Conservation (phyloP, 2,113 vertebrate genomes). For the Eulemur rufifrons region DNA sequence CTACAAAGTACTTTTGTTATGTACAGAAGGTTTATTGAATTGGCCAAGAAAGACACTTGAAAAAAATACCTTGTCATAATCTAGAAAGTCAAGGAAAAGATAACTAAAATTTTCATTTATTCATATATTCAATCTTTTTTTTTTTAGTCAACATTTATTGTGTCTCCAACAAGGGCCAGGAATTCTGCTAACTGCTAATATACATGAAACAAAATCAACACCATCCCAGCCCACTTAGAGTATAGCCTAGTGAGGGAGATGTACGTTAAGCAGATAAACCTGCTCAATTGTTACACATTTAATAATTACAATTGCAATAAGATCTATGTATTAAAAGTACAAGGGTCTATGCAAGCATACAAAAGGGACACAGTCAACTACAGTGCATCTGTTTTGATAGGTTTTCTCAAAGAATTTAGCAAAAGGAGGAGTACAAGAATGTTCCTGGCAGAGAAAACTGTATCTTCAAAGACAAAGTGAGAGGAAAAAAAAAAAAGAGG, state of each 20-base stretch:
- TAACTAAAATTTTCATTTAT: neutral
- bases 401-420: constrained; percentile 6
- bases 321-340: neutral
- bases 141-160: neutral
- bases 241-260: neutral
- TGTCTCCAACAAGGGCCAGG: neutral
- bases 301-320: neutral
- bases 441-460: constrained; percentile 25
- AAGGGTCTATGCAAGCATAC: neutral
- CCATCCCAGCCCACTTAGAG: neutral
- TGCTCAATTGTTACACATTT: neutral
- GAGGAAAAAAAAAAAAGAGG: neutral
- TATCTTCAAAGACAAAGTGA: constrained; percentile 48
- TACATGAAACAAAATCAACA: neutral
- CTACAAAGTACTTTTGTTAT: neutral
- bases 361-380: neutral
- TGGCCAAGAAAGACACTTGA: neutral
- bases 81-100: neutral
- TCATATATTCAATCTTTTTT: neutral
- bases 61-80: neutral
- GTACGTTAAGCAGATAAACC: neutral
- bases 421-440: constrained; percentile 5
- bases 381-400: neutral
- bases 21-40: neutral
- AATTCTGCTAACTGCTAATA: neutral